Conservation (phyloP, 2,888 invertebrate species). For the Drosophila algonquin region DNA sequence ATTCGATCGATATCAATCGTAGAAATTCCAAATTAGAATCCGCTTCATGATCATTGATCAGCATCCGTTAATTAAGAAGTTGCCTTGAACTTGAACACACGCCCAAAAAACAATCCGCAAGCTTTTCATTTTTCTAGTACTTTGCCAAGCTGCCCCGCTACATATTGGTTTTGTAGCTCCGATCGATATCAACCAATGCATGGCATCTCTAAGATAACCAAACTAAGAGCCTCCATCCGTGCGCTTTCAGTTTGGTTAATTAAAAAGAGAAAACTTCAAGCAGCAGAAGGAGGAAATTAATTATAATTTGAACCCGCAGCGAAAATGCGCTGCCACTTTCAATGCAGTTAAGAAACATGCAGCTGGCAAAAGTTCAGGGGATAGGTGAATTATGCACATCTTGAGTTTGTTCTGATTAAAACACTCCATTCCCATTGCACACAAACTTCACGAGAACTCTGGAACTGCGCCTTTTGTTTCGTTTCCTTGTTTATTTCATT, state of each 20-base stretch:
- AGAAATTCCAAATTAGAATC: constrained; percentile 60
- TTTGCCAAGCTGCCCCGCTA: constrained; percentile 13
- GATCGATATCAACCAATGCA: neutral
- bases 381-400: neutral
- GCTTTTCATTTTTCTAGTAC: neutral
- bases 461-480: no score
- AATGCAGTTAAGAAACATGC: no score
- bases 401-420: constrained; percentile 12
- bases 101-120: neutral
- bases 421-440: neutral
- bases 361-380: neutral
- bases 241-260: constrained; percentile 50
- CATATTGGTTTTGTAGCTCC: neutral
- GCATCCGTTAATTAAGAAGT: constrained; percentile 48
- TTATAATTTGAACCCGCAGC: constrained; percentile 4
- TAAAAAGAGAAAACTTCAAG: constrained; percentile 36
- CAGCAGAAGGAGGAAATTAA: neutral
- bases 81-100: neutral
- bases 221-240: constrained; percentile 26
- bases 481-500: no score
- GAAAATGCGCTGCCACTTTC: neutral
- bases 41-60: constrained; percentile 25
- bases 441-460: no score
- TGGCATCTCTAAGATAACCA: no score
- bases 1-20: constrained; percentile 30